A percentile compares a stretch with the other conserved stretches of the same genome.
These are phyloP conservation scores for Drosophila recens DNA, from an alignment of 2,888 invertebrate genomes.

Conservation along the genomic window DNA sequence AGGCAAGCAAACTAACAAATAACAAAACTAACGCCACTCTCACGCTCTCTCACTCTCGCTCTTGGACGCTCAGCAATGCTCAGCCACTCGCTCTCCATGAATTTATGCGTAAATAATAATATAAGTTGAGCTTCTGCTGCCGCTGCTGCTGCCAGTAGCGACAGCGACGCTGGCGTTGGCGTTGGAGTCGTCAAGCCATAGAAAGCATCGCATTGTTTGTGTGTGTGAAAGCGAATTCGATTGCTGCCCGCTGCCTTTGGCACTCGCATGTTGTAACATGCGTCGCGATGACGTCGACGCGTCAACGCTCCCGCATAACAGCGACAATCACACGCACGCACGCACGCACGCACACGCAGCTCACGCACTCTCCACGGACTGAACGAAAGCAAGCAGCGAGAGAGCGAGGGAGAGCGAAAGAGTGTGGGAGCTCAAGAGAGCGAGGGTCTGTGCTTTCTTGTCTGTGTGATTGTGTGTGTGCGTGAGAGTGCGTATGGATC, in stretches of 20 bases:
- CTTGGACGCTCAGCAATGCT: conserved; percentile 18
- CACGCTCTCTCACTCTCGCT: conserved; percentile 18
- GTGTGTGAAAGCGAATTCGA: conserved; percentile 65
- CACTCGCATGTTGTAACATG: conserved; percentile 68
- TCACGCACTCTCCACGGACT: conserved; percentile 36
- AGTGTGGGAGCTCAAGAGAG: conserved; percentile 1
- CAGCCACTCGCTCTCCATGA: conserved; percentile 48
- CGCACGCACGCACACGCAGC: conserved; percentile 33
- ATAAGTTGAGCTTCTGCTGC: conserved; percentile 42
- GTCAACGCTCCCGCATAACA: conserved; percentile 70
- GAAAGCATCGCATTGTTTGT: conserved; percentile 62
- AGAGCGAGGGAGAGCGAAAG: conserved; percentile 12
- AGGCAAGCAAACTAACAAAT: conserved; percentile 31
- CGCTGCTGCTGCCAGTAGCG: conserved; percentile 22
- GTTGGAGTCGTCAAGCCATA: conserved; percentile 64
- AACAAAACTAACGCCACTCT: conserved; percentile 51
- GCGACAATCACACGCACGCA: conserved; percentile 13
- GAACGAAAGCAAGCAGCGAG: conserved; percentile 14
- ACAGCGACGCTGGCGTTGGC: conserved; percentile 21
- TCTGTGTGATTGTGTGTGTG: conserved; percentile 17
- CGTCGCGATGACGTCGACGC: conserved; percentile 65
- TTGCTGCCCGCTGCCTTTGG: conserved; percentile 14
- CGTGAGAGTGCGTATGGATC: conserved; percentile 49
- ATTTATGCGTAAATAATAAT: conserved; percentile 71
- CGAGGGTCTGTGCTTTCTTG: conserved; percentile 43